phyloP scores from a whole-genome alignment of 2,113 vertebrate genomes.

The Strigops habroptila region DNA sequence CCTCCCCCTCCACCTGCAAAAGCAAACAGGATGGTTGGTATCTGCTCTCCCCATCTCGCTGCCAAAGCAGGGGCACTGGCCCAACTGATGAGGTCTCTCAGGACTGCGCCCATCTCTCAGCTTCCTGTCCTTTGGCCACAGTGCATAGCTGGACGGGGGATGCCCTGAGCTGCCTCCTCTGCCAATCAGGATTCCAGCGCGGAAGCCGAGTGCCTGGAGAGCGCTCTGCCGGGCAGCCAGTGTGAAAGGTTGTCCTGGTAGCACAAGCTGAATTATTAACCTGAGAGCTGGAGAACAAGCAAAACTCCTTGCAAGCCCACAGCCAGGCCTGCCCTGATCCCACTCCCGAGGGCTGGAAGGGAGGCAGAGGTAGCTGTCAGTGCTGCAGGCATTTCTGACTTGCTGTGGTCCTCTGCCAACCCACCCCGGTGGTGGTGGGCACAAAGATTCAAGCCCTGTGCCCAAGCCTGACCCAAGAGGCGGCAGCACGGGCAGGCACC shows the following conservation, averaged over 20 bases:
- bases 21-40: neutral
- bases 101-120: neutral
- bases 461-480: neutral
- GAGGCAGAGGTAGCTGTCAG: neutral
- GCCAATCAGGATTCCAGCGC: accelerated
- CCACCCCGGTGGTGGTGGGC: accelerated
- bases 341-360: neutral
- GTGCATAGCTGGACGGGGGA: neutral
- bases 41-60: neutral
- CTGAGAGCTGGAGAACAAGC: neutral
- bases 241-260: neutral
- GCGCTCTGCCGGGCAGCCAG: neutral
- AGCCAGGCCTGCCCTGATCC: neutral
- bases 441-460: neutral
- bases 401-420: accelerated
- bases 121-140: neutral
- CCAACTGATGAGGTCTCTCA: accelerated
- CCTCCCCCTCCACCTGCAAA: slow-evolving; percentile 80
- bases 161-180: neutral
- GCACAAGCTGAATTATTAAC: neutral
- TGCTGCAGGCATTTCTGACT: neutral
- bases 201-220: neutral
- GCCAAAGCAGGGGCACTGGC: neutral
- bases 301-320: neutral
- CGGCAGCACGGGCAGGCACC: neutral